Evolutionary conservation across 2,888 invertebrate genomes (phyloP).

Genomic region (Leptinotarsa rubiginosa): DNA sequence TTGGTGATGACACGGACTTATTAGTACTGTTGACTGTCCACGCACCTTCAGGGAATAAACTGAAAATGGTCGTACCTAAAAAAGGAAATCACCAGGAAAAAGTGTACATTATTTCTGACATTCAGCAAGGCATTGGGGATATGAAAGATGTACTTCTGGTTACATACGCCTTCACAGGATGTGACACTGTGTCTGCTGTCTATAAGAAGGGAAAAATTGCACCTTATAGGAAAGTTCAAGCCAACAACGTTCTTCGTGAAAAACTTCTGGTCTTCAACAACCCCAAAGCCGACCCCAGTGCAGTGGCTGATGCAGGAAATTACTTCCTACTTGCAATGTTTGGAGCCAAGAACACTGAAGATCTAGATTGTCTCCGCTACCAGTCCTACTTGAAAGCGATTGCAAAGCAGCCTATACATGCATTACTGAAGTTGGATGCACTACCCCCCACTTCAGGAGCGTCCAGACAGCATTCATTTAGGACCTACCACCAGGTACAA

Average conservation of each 20-base stretch:
- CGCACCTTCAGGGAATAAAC: conserved; percentile 27
- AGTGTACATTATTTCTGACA: background rate
- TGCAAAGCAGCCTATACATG: conserved; percentile 30
- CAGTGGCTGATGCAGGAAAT: conserved; percentile 27
- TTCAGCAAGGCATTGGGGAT: background rate
- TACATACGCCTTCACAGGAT: conserved; percentile 30
- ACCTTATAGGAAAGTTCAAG: conserved; percentile 27
- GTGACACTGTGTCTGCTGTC: conserved; percentile 28
- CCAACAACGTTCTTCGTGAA: conserved; percentile 19
- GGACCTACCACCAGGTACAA: too few relatives aligned
- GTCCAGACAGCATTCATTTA: too few relatives aligned
- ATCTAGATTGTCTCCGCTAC: conserved; percentile 30
- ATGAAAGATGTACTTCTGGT: conserved; percentile 30
- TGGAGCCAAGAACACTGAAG: background rate
- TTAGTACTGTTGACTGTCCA: conserved; percentile 35
- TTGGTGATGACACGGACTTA: conserved; percentile 31
- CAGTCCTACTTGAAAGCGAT: conserved; percentile 31
- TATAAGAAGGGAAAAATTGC: conserved; percentile 28
- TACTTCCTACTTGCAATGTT: conserved; percentile 32
- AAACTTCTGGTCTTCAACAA: background rate
- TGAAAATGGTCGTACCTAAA: conserved; percentile 3
- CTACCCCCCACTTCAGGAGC: conserved; percentile 17
- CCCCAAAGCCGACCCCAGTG: conserved; percentile 25
- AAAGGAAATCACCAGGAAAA: conserved; percentile 1
- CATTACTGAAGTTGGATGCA: conserved; percentile 25